phyloP scores from a whole-genome alignment of 2,113 vertebrate genomes.

The Orientallactaga bullata region DNA sequence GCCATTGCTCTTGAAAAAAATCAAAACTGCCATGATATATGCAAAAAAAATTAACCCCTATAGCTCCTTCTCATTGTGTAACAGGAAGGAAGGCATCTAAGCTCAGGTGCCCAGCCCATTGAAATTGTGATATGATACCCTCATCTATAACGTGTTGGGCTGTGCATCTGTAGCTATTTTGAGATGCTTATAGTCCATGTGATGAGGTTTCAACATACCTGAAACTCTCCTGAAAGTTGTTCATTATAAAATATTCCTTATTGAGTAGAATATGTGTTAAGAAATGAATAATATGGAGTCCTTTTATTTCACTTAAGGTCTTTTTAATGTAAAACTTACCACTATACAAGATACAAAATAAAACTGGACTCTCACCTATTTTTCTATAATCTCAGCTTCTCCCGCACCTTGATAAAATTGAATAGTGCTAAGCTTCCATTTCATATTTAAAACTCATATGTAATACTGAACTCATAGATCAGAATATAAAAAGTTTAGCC shows the following conservation, averaged over 20 bases:
- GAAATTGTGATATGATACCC: too few species aligned
- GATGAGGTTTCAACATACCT: too few species aligned
- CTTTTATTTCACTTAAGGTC: neutral
- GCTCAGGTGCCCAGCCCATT: too few species aligned
- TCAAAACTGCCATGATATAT: neutral
- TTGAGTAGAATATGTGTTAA: neutral
- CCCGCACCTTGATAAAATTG: neutral
- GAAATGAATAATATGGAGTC: neutral
- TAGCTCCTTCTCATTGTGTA: neutral
- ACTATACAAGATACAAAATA: neutral
- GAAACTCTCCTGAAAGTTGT: neutral
- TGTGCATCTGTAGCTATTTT: too few species aligned
- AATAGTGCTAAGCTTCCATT: neutral
- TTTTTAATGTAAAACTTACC: neutral
- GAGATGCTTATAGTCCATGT: too few species aligned
- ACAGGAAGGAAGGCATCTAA: neutral
- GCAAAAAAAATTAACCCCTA: neutral
- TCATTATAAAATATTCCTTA: constrained; percentile 7
- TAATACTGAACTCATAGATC: neutral
- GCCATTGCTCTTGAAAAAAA: neutral
- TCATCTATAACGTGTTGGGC: too few species aligned
- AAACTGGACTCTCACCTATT: neutral
- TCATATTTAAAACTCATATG: neutral
- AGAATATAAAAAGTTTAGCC: neutral
- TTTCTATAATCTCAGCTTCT: neutral